These are phyloP conservation scores for Adineta ricciae DNA, from an alignment of 2,888 invertebrate species.

Conservation along the genomic window DNA sequence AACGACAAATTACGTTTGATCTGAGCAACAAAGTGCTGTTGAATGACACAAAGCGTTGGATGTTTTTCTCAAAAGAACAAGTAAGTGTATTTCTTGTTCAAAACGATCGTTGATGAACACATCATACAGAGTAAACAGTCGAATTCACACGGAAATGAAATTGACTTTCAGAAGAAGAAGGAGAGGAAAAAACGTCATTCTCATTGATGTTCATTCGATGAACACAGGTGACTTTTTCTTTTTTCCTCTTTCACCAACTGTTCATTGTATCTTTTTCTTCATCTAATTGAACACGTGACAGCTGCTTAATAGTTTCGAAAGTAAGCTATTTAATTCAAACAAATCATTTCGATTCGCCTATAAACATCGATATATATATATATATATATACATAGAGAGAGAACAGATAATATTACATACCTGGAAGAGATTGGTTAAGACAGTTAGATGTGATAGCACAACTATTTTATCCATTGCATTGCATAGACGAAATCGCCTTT, in stretches of 20 bases:
- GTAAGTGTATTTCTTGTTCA: no score
- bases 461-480: conserved; percentile 19
- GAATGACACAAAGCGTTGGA: no score
- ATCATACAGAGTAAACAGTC: background rate
- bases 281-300: background rate
- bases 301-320: background rate
- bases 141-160: background rate
- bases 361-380: no score
- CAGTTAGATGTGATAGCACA: conserved; percentile 3
- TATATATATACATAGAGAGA: no score
- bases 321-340: background rate
- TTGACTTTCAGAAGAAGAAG: background rate
- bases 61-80: no score
- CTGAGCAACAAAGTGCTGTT: no score
- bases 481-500: background rate
- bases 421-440: conserved; percentile 2
- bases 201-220: background rate
- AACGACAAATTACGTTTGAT: no score
- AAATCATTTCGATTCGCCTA: background rate
- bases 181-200: no score
- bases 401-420: background rate
- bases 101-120: background rate
- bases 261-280: background rate
- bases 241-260: no score
- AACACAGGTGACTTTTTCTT: background rate